Conservation (phyloP, 2,797 vertebrate species). For the Nasua narica region DNA sequence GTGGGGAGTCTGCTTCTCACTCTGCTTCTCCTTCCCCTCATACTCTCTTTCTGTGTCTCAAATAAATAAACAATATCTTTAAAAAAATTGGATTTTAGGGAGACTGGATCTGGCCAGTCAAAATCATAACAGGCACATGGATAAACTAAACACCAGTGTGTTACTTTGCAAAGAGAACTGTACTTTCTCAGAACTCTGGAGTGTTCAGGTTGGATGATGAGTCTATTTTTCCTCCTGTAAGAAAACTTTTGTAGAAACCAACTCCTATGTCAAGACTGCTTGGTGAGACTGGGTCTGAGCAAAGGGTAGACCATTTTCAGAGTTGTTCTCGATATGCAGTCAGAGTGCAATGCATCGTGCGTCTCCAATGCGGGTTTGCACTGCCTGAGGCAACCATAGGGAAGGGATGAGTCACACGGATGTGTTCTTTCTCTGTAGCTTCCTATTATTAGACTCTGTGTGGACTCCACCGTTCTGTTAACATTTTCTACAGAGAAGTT, state of each 20-base stretch:
- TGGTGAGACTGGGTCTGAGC: neutral
- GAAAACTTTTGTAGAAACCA: neutral
- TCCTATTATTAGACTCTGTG: neutral
- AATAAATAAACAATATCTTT: too few species aligned
- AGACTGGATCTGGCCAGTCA: neutral
- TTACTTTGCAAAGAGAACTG: neutral
- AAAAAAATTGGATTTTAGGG: neutral
- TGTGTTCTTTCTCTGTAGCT: neutral
- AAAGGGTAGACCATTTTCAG: neutral
- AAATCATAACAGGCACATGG: constrained; percentile 4
- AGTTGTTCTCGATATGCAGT: neutral
- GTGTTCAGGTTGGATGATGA: neutral
- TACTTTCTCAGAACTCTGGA: neutral
- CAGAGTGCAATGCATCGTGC: neutral
- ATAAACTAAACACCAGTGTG: neutral
- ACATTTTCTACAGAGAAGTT: neutral
- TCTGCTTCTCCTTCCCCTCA: too few species aligned
- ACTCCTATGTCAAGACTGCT: neutral
- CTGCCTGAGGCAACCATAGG: neutral
- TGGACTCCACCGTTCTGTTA: neutral
- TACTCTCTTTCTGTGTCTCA: too few species aligned
- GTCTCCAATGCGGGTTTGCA: neutral
- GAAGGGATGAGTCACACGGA: neutral
- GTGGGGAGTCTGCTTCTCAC: too few species aligned
- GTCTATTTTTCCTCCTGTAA: neutral